Percentiles rank a stretch among this genome's conserved stretches.
phyloP scores from a whole-genome alignment of 2,113 vertebrate species.

The Sinocyclocheilus anophthalmus region DNA sequence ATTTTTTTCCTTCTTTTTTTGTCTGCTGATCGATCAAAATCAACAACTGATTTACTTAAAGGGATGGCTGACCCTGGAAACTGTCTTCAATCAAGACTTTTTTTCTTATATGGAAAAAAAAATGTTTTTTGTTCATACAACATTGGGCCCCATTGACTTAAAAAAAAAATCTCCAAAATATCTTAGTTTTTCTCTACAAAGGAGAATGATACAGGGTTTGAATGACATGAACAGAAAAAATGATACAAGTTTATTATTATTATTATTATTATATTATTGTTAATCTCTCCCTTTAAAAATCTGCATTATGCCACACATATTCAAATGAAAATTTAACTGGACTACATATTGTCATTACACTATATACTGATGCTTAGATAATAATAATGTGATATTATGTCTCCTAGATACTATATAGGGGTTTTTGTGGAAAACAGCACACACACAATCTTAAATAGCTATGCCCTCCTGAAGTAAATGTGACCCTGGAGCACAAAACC shows the following conservation, averaged over 20 bases:
- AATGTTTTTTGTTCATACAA: too few relatives aligned
- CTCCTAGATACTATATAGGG: neutral
- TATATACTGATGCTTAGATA: neutral
- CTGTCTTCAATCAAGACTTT: too few relatives aligned
- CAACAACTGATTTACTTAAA: neutral
- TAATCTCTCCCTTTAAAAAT: neutral
- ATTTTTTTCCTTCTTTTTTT: neutral
- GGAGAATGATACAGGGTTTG: too few relatives aligned
- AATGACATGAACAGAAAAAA: too few relatives aligned
- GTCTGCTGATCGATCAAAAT: neutral
- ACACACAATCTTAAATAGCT: conserved; percentile 23
- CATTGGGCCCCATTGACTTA: too few relatives aligned
- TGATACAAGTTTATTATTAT: too few relatives aligned
- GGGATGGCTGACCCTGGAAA: too few relatives aligned
- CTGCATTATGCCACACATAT: neutral
- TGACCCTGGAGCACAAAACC: too few relatives aligned
- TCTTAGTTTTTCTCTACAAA: too few relatives aligned
- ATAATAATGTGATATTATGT: neutral
- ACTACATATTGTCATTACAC: neutral
- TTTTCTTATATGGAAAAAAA: too few relatives aligned
- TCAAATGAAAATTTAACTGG: neutral
- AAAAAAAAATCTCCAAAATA: too few relatives aligned
- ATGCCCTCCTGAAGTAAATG: neutral
- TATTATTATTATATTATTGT: too few relatives aligned
- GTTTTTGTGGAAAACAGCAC: neutral